Evolutionary conservation across 2,797 vertebrate genomes (phyloP).

Genomic region (Pelodytes ibericus): DNA sequence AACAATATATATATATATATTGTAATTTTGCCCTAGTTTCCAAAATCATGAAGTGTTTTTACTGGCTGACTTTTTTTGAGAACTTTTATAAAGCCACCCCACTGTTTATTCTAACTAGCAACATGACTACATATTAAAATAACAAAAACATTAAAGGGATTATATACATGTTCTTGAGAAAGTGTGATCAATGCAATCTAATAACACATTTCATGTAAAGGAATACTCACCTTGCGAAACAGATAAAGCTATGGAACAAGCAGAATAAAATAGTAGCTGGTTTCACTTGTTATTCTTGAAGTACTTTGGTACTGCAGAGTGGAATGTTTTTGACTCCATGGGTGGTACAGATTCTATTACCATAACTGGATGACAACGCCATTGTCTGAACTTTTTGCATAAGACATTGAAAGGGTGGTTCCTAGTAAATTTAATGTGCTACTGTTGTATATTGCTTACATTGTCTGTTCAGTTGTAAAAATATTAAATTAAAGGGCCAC

Average conservation of each 20-base stretch:
- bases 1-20: no score
- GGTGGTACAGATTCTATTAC: constrained; percentile 33
- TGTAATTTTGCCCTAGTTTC: no score
- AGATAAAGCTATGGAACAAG: constrained; percentile 28
- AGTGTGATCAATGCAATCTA: background rate
- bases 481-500: no score
- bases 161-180: constrained; percentile 1
- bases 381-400: no score
- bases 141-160: constrained; percentile 17
- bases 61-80: no score
- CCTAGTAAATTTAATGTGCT: no score
- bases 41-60: no score
- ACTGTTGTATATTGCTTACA: no score
- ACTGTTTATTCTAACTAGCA: constrained; percentile 34
- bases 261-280: constrained; percentile 40
- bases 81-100: constrained; percentile 5
- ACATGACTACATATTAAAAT: constrained; percentile 4
- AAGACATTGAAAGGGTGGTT: no score
- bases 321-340: constrained; percentile 19
- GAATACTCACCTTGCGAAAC: background rate
- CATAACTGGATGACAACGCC: constrained; percentile 14
- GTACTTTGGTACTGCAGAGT: constrained; percentile 20
- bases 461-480: no score
- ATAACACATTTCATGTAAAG: background rate
- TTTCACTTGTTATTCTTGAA: constrained; percentile 7